Conservation (phyloP, 2,113 vertebrate species). For the Cheirogaleus medius region DNA sequence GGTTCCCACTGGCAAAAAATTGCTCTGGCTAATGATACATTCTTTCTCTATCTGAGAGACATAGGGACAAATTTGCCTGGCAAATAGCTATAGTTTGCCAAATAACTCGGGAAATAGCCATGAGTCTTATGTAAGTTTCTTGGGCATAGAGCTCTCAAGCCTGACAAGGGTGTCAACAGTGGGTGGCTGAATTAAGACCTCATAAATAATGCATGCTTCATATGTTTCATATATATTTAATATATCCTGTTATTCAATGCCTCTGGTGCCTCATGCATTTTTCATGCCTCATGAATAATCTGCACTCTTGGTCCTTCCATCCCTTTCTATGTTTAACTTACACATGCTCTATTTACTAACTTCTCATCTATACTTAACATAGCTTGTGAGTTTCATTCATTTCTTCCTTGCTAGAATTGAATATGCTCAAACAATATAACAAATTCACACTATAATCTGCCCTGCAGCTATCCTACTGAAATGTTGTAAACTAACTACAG, state of each 20-base stretch:
- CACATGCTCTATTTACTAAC: neutral
- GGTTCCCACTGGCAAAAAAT: neutral
- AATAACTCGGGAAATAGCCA: neutral
- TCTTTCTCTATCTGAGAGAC: neutral
- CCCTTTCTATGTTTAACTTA: neutral
- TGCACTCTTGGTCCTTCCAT: neutral
- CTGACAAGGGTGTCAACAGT: slow-evolving; percentile 27
- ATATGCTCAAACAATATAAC: neutral
- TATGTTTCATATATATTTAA: slow-evolving; percentile 57
- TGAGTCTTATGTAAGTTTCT: neutral
- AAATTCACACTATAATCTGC: neutral
- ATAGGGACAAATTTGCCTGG: neutral
- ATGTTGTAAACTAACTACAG: neutral
- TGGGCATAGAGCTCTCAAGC: neutral
- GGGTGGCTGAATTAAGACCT: slow-evolving; percentile 36
- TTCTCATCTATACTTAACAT: neutral
- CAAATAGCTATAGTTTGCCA: neutral
- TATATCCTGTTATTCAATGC: neutral
- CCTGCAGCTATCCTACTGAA: neutral
- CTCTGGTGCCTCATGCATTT: slow-evolving; percentile 33
- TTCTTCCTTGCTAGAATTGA: neutral
- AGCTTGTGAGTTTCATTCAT: neutral
- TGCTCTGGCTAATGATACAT: neutral
- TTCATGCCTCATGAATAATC: slow-evolving; percentile 44
- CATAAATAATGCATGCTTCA: slow-evolving; percentile 42